Percentiles rank a stretch among this genome's conserved stretches.
Conservation (phyloP, 2,113 vertebrate genomes). For the Mugil cephalus region DNA sequence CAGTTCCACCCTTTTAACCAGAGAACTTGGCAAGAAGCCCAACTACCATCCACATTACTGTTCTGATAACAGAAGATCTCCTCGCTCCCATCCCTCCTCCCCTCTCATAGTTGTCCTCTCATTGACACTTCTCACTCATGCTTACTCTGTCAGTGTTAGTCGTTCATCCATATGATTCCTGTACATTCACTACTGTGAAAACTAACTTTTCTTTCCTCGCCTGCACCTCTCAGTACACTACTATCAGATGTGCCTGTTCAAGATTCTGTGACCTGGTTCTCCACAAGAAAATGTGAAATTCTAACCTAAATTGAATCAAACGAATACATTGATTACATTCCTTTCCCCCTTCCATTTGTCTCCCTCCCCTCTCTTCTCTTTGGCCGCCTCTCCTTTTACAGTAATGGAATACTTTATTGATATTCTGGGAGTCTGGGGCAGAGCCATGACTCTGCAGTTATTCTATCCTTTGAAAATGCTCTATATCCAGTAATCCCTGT, state of each 20-base stretch:
- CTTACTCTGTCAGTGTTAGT: background rate
- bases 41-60: slow-evolving; percentile 57
- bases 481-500: slow-evolving; percentile 58
- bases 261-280: slow-evolving; percentile 21
- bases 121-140: slow-evolving; percentile 19
- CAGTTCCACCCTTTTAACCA: slow-evolving; percentile 68
- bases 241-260: slow-evolving; percentile 8
- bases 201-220: background rate
- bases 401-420: slow-evolving; percentile 83
- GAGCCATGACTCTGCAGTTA: slow-evolving; percentile 81
- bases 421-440: slow-evolving; percentile 66
- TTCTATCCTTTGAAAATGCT: slow-evolving; percentile 61
- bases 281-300: slow-evolving; percentile 41
- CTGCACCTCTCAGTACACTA: background rate
- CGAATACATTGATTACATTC: slow-evolving; percentile 51
- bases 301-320: slow-evolving; percentile 33
- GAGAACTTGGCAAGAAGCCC: slow-evolving; percentile 55
- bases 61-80: slow-evolving; percentile 56
- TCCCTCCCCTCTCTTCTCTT: slow-evolving; percentile 33
- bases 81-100: slow-evolving; percentile 10
- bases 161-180: background rate
- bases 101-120: slow-evolving; percentile 14
- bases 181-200: background rate
- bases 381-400: slow-evolving; percentile 66
- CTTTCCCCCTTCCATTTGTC: slow-evolving; percentile 42